These are phyloP conservation scores for Albula glossodonta DNA, from an alignment of 2,113 vertebrate genomes.

Conservation along the genomic window DNA sequence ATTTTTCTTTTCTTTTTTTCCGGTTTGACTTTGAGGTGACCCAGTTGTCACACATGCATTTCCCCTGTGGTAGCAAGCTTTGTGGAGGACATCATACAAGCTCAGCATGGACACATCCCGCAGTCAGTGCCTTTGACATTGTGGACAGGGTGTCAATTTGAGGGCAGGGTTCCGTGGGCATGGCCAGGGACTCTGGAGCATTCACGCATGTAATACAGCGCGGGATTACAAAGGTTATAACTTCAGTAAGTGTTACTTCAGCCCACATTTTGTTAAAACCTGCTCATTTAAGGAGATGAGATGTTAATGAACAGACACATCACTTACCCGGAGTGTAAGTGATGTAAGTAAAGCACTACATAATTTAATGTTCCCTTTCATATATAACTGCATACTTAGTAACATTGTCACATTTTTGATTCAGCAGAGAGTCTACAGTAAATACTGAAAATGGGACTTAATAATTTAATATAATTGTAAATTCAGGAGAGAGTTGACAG, in stretches of 20 bases:
- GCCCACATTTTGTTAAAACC: too few species aligned
- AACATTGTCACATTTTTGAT: neutral
- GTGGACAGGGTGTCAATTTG: neutral
- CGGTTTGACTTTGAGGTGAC: neutral
- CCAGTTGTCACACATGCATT: neutral
- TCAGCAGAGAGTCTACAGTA: neutral
- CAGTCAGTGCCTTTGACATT: neutral
- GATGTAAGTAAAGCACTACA: too few species aligned
- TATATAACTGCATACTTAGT: too few species aligned
- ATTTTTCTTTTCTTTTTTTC: neutral
- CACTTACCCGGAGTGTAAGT: too few species aligned
- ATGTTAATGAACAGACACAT: too few species aligned
- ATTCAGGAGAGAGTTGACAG: neutral
- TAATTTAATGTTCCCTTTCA: too few species aligned
- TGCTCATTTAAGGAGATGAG: too few species aligned
- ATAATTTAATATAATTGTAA: neutral
- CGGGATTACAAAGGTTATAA: neutral
- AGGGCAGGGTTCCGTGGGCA: neutral
- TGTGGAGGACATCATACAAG: neutral
- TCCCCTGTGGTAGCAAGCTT: neutral
- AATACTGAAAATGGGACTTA: neutral
- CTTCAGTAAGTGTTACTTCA: too few species aligned
- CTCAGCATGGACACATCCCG: neutral
- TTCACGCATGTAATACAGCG: neutral
- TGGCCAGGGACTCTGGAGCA: neutral